Percentiles rank a stretch among this genome's conserved stretches.
Evolutionary conservation across 2,113 vertebrate species (phyloP).

Genomic region (Lepisosteus osseus): DNA sequence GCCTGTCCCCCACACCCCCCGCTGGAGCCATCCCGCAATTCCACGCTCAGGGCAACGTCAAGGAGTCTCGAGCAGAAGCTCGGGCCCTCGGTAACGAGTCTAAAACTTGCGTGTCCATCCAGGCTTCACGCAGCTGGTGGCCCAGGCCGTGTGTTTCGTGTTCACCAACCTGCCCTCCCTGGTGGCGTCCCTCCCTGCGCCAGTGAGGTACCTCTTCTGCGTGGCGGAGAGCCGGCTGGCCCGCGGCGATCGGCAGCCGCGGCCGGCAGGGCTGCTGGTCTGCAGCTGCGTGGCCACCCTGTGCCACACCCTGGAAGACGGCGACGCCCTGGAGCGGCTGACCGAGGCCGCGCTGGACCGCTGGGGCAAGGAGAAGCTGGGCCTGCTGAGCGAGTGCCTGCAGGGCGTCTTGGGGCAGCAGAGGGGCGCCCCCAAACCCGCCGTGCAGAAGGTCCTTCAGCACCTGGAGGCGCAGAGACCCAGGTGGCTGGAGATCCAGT

Average conservation of each 20-base stretch:
- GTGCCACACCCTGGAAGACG: constrained; percentile 81
- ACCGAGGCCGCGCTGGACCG: constrained; percentile 74
- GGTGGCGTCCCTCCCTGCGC: constrained; percentile 84
- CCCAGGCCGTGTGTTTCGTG: constrained; percentile 86
- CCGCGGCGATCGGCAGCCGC: constrained; percentile 76
- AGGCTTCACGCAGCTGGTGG: constrained; percentile 72
- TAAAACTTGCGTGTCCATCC: not conserved
- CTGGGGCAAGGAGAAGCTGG: constrained; percentile 77
- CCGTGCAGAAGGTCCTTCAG: constrained; percentile 79
- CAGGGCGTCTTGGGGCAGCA: constrained; percentile 74
- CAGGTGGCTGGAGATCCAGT: constrained; percentile 82
- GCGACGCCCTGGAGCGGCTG: constrained; percentile 74
- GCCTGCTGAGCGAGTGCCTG: constrained; percentile 80
- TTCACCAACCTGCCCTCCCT: constrained; percentile 85
- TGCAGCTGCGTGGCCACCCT: constrained; percentile 83
- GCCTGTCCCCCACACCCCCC: too few relatives aligned
- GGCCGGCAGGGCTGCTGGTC: constrained; percentile 80
- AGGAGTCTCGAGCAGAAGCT: too few relatives aligned
- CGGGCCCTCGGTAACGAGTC: not conserved
- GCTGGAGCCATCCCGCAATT: too few relatives aligned
- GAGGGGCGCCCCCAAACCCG: constrained; percentile 73
- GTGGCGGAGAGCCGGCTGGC: constrained; percentile 83
- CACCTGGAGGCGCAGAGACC: constrained; percentile 80
- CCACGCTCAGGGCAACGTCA: too few relatives aligned
- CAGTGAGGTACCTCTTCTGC: constrained; percentile 88